These are phyloP conservation scores for Oreochromis aureus DNA, from an alignment of 2,113 vertebrate genomes.

Conservation along the genomic window DNA sequence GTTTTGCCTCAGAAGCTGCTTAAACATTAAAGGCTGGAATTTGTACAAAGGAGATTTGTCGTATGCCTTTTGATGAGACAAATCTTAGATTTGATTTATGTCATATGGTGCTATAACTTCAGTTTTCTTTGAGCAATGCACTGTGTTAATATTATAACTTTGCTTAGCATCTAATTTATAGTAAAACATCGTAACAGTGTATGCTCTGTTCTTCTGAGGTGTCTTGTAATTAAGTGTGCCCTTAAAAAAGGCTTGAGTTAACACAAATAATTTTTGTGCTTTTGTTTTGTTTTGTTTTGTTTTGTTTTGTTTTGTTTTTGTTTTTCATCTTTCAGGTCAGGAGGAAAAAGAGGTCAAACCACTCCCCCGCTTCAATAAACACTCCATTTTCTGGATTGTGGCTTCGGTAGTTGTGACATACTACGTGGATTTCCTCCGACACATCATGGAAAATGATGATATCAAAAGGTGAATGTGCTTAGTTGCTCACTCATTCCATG, in stretches of 20 bases:
- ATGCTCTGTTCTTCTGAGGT: not conserved
- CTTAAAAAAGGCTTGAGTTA: not conserved
- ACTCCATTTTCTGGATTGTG: slow-evolving; percentile 92
- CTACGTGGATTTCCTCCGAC: slow-evolving; percentile 85
- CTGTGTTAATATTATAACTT: not conserved
- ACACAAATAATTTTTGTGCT: not conserved
- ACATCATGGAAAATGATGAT: slow-evolving; percentile 76
- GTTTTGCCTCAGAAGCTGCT: slow-evolving; percentile 20
- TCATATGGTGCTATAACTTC: not conserved
- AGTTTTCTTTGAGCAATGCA: not conserved
- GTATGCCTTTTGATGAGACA: not conserved
- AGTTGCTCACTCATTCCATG: not conserved
- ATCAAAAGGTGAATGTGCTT: slow-evolving; percentile 76
- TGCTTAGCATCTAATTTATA: not conserved
- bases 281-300: not conserved
- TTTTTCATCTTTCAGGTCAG: slow-evolving; percentile 63
- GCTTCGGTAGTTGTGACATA: slow-evolving; percentile 84
- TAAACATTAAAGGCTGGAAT: not conserved
- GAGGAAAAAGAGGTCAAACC: slow-evolving; percentile 76
- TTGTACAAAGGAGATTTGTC: not conserved
- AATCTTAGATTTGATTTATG: slow-evolving; percentile 4
- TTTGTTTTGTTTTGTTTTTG: not conserved
- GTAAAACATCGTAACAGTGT: not conserved
- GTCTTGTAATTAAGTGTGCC: not conserved
- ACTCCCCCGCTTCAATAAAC: slow-evolving; percentile 83